phyloP scores from a whole-genome alignment of 2,888 invertebrate genomes.

The Acholoe squamosa region DNA sequence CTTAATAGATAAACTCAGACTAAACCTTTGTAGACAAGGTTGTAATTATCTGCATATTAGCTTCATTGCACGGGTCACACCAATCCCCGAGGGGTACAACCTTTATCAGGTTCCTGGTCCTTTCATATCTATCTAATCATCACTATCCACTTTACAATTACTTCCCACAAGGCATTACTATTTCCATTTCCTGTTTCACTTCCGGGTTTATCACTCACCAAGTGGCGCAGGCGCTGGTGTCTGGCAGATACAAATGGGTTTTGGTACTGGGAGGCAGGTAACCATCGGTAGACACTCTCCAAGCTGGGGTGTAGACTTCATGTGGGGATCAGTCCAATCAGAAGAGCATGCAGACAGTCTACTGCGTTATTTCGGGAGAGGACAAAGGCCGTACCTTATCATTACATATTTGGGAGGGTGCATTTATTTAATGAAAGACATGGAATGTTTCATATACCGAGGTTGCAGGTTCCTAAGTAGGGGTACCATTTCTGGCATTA shows the following conservation, averaged over 20 bases:
- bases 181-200: conserved; percentile 1
- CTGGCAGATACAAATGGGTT: neutral
- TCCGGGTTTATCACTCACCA: conserved; percentile 38
- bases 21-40: too few species aligned
- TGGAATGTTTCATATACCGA: too few species aligned
- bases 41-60: too few species aligned
- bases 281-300: conserved; percentile 34
- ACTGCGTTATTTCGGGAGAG: conserved; percentile 6
- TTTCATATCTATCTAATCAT: neutral
- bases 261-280: neutral
- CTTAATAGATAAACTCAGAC: too few species aligned
- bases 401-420: too few species aligned
- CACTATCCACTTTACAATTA: neutral
- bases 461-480: too few species aligned
- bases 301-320: neutral
- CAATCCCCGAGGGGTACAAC: too few species aligned
- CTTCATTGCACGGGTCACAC: too few species aligned
- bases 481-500: too few species aligned
- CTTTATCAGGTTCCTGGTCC: neutral
- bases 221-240: neutral
- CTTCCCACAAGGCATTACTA: neutral
- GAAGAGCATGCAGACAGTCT: neutral
- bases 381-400: neutral
- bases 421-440: too few species aligned
- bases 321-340: neutral